Evolutionary conservation across 2,797 vertebrate genomes (phyloP).

Genomic region (Propithecus deckenii): DNA sequence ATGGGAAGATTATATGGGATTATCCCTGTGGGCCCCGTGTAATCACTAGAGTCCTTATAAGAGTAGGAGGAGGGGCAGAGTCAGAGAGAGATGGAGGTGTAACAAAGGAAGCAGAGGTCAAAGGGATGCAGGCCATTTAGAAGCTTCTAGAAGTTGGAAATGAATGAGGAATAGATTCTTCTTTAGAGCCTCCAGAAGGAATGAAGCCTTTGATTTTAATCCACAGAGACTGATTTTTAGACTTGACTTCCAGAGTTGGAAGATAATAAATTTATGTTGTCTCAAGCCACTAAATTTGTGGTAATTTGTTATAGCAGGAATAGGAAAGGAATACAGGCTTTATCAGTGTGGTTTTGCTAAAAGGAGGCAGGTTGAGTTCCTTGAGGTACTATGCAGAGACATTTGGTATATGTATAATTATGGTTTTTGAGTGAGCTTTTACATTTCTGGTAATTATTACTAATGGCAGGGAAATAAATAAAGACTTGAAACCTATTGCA

Average conservation of each 20-base stretch:
- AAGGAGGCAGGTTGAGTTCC: background rate
- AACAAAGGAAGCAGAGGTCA: background rate
- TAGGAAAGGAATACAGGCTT: background rate
- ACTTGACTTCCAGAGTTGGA: background rate
- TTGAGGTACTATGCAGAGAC: background rate
- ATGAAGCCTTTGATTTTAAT: background rate
- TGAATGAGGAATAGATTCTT: background rate
- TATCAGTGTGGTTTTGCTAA: background rate
- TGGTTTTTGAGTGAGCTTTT: slow-evolving; percentile 18
- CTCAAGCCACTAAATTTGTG: background rate
- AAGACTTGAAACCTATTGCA: background rate
- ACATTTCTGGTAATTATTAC: slow-evolving; percentile 7
- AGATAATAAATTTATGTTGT: background rate
- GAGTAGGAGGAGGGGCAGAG: background rate
- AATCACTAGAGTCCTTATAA: background rate
- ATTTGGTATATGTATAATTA: background rate
- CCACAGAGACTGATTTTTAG: background rate
- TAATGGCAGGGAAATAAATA: background rate
- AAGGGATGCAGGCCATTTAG: background rate
- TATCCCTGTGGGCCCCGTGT: background rate
- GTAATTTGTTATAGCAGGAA: background rate
- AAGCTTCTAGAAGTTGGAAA: background rate
- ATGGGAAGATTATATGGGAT: background rate
- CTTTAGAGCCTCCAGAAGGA: background rate
- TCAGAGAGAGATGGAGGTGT: background rate